Evolutionary conservation across 2,888 invertebrate genomes (phyloP).

Genomic region (Ormia ochracea): DNA sequence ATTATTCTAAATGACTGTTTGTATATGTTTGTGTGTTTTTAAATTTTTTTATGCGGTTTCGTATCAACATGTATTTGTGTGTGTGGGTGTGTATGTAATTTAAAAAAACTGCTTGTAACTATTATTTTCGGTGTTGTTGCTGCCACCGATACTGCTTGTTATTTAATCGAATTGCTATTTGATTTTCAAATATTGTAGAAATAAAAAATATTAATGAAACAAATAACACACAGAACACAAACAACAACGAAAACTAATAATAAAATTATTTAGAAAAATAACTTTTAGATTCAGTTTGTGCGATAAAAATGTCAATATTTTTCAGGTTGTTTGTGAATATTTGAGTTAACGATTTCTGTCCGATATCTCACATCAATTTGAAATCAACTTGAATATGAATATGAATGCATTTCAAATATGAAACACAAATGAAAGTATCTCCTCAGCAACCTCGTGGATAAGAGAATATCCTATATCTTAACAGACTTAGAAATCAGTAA

Average conservation of each 20-base stretch:
- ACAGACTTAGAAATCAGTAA: too few species aligned
- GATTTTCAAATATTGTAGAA: slow-evolving; percentile 31
- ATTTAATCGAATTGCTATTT: slow-evolving; percentile 23
- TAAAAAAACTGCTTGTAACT: slow-evolving; percentile 28
- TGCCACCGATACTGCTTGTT: slow-evolving; percentile 2
- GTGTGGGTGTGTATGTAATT: too few species aligned
- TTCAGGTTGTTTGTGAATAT: not conserved
- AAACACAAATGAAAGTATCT: too few species aligned
- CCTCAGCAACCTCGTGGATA: too few species aligned
- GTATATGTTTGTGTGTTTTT: not conserved
- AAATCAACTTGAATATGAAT: too few species aligned
- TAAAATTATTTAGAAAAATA: slow-evolving; percentile 43
- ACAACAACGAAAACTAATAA: not conserved
- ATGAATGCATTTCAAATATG: too few species aligned
- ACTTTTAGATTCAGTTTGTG: slow-evolving; percentile 48
- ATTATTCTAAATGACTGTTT: slow-evolving; percentile 45
- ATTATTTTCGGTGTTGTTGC: not conserved
- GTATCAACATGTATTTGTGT: too few species aligned
- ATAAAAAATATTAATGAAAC: slow-evolving; percentile 26
- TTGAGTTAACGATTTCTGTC: slow-evolving; percentile 36
- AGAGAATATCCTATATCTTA: too few species aligned
- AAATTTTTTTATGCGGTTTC: slow-evolving; percentile 1
- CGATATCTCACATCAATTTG: slow-evolving; percentile 50
- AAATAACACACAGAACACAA: slow-evolving; percentile 1
- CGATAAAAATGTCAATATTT: slow-evolving; percentile 55